Evolutionary conservation across 1,140 invertebrate species (phyloP), one percentile per base, ranked within the genome.

Genomic region (Leptinotarsa undecemlineata): DNA sequence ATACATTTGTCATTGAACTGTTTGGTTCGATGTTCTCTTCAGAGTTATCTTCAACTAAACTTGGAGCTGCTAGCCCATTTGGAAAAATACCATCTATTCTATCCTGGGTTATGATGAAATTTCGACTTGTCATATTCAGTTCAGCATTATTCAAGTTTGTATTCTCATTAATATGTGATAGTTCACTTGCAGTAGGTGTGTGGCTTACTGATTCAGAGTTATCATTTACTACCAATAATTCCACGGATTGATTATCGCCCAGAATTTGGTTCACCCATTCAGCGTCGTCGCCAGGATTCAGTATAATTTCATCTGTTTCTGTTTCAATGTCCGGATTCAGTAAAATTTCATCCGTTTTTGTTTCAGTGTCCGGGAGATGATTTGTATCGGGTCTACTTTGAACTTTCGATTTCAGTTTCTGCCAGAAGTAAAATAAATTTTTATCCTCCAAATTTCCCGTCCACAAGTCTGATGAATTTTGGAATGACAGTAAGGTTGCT

Each of bases 111-210:
- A 57, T 57, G 14, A 57, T 57, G n/a, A 57, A 57, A 57, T 57
- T 57, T 57, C n/a, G 14, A n/a, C n/a, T 57, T n/a, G 48, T 5
- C 14, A 57, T n/a, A 57, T 57, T 57, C 48, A 57, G 15, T 57
- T 57, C 48, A n/a, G 15, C 48, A 57, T 57, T 57, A 57, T 57
- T 57, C 48, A 57, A 57, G 48, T 57, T 57, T 57, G 48, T 57
- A 57, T 57, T 57, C 48, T 57, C 48, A 57, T 57, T n/a, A 14
- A 17, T 57, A 57, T 57, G 48, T 57, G n/a, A 57, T n/a, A 57
- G 48, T 57, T 57, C 48, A 57, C n/a, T 57, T n/a, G 48, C 48
- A 57, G 48, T 57, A 57, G 48, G 48, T 57, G 48, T 57, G 48
- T 57, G 48, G 15, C n/a, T 17, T 57, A 4, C 48, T 57, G 48